Percentiles rank a stretch among this genome's conserved stretches.
These are phyloP conservation scores for Aphodius sticticus DNA, from an alignment of 2,888 invertebrate genomes.

Conservation along the genomic window DNA sequence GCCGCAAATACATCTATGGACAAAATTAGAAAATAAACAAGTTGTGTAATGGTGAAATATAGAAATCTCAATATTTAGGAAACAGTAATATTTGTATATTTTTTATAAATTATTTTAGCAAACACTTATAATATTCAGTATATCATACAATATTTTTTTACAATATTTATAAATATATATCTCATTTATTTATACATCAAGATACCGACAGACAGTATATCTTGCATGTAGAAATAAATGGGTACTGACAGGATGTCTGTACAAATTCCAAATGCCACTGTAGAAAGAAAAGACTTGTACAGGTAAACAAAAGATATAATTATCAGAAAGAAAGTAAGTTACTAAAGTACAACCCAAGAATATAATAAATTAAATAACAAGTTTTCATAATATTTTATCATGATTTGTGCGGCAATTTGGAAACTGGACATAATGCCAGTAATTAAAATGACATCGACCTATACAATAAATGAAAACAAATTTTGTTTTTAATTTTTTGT, in stretches of 20 bases:
- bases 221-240: background rate
- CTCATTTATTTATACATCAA: background rate
- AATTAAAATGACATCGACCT: background rate
- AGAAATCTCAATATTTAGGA: conserved; percentile 33
- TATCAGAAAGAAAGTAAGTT: background rate
- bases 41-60: conserved; percentile 32
- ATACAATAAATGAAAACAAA: background rate
- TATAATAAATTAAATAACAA: background rate
- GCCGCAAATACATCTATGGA: conserved; percentile 34
- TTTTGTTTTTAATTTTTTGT: background rate
- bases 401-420: background rate
- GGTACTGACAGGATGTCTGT: background rate
- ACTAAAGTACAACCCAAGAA: background rate
- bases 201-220: background rate
- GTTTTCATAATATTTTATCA: background rate
- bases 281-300: background rate
- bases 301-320: background rate
- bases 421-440: conserved; percentile 4
- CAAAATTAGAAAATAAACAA: conserved; percentile 32
- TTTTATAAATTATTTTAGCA: conserved; percentile 36
- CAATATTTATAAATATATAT: conserved; percentile 33
- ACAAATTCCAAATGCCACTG: background rate
- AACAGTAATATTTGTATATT: conserved; percentile 27
- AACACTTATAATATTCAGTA: conserved; percentile 38
- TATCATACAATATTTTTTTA: conserved; percentile 38